These are phyloP conservation scores for Drosophila setifemur DNA, from an alignment of 1,140 invertebrate genomes.

Conservation along the genomic window DNA sequence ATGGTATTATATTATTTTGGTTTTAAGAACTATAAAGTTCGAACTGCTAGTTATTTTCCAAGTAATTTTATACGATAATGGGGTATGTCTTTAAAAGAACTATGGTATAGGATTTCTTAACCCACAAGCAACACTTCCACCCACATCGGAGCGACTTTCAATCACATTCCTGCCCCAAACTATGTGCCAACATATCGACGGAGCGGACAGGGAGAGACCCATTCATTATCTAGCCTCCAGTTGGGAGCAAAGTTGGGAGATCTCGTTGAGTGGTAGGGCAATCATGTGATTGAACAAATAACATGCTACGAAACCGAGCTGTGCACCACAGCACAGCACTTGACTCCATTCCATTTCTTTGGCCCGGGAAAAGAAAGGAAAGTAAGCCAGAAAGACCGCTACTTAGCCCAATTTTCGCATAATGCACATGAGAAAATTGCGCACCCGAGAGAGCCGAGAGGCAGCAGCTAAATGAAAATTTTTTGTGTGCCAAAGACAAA, in stretches of 20 bases:
- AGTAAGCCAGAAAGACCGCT: slow-evolving; percentile 47
- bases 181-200: slow-evolving; percentile 25
- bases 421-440: slow-evolving; percentile 77
- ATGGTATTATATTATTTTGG: too few species aligned
- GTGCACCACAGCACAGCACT: slow-evolving; percentile 61
- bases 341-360: slow-evolving; percentile 75
- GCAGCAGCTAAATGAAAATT: slow-evolving; percentile 64
- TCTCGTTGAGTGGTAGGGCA: slow-evolving; percentile 49
- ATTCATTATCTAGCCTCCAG: slow-evolving; percentile 36
- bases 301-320: slow-evolving; percentile 55
- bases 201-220: not conserved
- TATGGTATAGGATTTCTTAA: not conserved
- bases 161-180: slow-evolving; percentile 41
- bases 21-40: too few species aligned
- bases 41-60: too few species aligned
- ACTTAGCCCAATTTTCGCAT: slow-evolving; percentile 80
- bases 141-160: slow-evolving; percentile 21
- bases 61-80: too few species aligned
- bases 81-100: too few species aligned
- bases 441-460: slow-evolving; percentile 58
- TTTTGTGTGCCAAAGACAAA: slow-evolving; percentile 52
- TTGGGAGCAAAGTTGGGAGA: slow-evolving; percentile 36
- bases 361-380: slow-evolving; percentile 38
- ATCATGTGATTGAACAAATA: slow-evolving; percentile 77
- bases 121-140: not conserved